phyloP scores from a whole-genome alignment of 1,140 invertebrate species.

The Drosophila orena region DNA sequence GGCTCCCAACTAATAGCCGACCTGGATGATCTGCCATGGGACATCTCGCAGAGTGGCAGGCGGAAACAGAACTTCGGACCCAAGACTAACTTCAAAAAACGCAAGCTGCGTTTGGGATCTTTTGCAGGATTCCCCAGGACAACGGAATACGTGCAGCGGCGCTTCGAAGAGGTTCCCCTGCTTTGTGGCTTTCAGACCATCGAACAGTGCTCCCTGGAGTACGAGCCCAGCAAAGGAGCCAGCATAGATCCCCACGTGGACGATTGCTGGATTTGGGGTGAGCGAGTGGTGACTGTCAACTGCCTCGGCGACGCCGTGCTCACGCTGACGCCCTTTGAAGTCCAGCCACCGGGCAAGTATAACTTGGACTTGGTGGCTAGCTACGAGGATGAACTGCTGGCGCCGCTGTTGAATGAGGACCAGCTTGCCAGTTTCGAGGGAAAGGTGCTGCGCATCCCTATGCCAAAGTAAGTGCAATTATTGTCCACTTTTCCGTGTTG shows the following conservation, averaged over 20 bases:
- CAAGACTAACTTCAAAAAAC: slow-evolving; percentile 99
- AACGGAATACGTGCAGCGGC: slow-evolving; percentile 93
- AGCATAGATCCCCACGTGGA: slow-evolving; percentile 99
- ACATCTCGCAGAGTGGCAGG: slow-evolving; percentile 96
- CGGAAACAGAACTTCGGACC: slow-evolving; percentile 99
- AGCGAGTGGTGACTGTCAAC: slow-evolving; percentile 97
- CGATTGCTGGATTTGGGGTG: slow-evolving; percentile 99
- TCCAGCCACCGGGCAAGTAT: slow-evolving; percentile 88
- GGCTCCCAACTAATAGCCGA: slow-evolving; percentile 88
- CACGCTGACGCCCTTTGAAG: slow-evolving; percentile 89
- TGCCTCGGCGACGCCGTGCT: slow-evolving; percentile 92
- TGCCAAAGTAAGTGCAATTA: slow-evolving; percentile 87
- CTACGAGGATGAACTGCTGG: slow-evolving; percentile 80
- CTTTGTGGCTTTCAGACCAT: slow-evolving; percentile 93
- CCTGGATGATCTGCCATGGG: slow-evolving; percentile 94
- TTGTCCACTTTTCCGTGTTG: no score
- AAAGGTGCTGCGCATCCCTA: slow-evolving; percentile 91
- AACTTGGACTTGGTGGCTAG: slow-evolving; percentile 87
- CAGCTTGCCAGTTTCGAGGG: slow-evolving; percentile 73
- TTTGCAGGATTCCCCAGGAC: slow-evolving; percentile 96
- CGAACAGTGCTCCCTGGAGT: slow-evolving; percentile 98
- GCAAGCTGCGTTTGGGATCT: slow-evolving; percentile 90
- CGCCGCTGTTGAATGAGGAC: slow-evolving; percentile 59
- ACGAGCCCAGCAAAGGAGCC: slow-evolving; percentile 93
- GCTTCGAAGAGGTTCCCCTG: slow-evolving; percentile 88